Percentiles rank a stretch among this genome's conserved stretches.
Evolutionary conservation across 2,113 vertebrate species (phyloP).

Genomic region (Corvus hawaiiensis): DNA sequence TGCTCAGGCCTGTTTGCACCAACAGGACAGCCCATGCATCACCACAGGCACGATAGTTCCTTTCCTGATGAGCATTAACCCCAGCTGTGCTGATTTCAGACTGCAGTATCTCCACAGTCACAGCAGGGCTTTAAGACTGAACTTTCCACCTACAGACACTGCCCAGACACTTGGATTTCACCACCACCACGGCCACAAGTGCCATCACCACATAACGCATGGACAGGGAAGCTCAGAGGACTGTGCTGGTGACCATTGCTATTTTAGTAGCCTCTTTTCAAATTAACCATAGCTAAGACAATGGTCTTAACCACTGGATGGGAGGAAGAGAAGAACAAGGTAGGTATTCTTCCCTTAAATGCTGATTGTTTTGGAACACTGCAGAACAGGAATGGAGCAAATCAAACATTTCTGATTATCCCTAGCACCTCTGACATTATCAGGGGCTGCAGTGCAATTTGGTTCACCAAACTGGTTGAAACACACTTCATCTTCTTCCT

Average conservation of each 20-base stretch:
- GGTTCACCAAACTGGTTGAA: background rate
- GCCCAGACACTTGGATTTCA: background rate
- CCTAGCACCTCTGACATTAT: background rate
- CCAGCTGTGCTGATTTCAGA: background rate
- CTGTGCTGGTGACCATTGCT: background rate
- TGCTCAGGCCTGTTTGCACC: background rate
- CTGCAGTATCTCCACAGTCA: background rate
- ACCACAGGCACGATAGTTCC: accelerated
- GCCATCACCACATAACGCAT: background rate
- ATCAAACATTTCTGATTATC: background rate
- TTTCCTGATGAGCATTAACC: background rate
- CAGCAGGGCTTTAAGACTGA: background rate
- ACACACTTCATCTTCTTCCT: background rate
- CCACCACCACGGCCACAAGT: accelerated
- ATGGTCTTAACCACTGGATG: background rate
- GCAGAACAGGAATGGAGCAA: background rate
- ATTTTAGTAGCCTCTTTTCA: background rate
- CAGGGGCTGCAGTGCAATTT: background rate
- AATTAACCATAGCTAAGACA: background rate
- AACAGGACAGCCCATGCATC: background rate
- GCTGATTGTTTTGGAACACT: background rate
- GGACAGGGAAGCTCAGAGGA: background rate
- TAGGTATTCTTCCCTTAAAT: background rate
- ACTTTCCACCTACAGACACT: background rate
- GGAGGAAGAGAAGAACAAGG: background rate